These are phyloP conservation scores for Sphyrna mokarran DNA, from an alignment of 2,113 vertebrate genomes.

Conservation along the genomic window DNA sequence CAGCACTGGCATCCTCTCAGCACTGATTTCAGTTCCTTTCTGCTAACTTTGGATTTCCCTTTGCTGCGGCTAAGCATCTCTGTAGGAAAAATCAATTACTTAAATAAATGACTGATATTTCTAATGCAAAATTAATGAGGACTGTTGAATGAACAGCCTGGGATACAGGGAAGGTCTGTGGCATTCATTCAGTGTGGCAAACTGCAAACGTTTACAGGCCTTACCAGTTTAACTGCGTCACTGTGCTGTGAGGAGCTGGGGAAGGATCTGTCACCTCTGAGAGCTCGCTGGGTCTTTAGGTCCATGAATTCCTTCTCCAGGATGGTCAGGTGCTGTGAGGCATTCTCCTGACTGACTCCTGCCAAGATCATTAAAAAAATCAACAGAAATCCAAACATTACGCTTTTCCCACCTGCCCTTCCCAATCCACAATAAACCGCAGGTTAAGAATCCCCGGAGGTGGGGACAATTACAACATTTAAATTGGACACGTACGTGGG, in stretches of 20 bases:
- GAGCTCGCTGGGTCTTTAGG: constrained; percentile 41
- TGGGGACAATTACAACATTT: too few relatives aligned
- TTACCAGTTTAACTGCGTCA: constrained; percentile 42
- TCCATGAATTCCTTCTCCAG: constrained; percentile 41
- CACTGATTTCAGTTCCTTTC: not conserved
- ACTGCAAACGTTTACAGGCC: not conserved
- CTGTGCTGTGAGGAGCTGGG: fast-evolving
- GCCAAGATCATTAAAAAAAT: not conserved
- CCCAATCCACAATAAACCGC: not conserved
- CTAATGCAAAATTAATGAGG: not conserved
- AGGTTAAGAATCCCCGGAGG: not conserved
- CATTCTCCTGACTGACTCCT: constrained; percentile 40
- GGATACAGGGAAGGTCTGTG: not conserved
- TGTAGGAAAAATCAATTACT: not conserved
- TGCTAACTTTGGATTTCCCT: not conserved
- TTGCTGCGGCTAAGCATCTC: not conserved
- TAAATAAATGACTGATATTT: not conserved
- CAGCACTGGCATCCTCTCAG: not conserved
- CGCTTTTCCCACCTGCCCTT: not conserved
- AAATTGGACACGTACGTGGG: too few relatives aligned
- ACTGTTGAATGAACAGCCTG: not conserved
- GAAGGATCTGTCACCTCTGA: constrained; percentile 36
- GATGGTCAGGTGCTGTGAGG: constrained; percentile 41
- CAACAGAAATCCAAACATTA: not conserved
- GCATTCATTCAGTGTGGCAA: not conserved